These are phyloP conservation scores for Hartigia nigra DNA, from an alignment of 2,888 invertebrate species.

Conservation along the genomic window DNA sequence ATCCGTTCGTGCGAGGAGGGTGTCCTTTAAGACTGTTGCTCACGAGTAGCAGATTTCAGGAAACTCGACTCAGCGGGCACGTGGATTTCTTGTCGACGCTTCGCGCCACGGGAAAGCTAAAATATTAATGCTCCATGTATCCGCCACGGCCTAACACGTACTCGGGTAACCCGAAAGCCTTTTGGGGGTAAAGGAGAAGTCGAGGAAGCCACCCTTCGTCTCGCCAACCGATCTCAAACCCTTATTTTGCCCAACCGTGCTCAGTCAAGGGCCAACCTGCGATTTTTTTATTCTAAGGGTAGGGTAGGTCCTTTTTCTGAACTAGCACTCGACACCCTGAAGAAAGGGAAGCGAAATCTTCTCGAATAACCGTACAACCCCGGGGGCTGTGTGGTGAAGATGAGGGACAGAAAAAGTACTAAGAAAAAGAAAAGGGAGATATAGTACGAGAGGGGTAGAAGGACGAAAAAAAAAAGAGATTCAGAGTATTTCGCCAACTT, in stretches of 20 bases:
- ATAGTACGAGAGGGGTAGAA: constrained; percentile 13
- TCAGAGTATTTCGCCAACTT: constrained; percentile 56
- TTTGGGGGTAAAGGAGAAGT: background rate
- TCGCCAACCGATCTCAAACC: background rate
- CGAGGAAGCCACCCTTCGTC: background rate
- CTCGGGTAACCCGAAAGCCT: constrained; percentile 17
- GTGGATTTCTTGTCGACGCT: background rate
- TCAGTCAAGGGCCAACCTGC: background rate
- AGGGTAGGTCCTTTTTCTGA: background rate
- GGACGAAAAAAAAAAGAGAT: constrained; percentile 32
- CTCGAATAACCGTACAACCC: background rate
- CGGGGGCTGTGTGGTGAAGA: constrained; percentile 12
- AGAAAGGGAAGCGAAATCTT: background rate
- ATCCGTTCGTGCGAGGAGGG: constrained; percentile 17
- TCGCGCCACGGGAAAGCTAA: constrained; percentile 9
- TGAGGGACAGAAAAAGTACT: background rate
- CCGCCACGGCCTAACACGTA: constrained; percentile 20
- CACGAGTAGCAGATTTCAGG: background rate
- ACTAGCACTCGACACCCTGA: background rate
- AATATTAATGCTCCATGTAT: constrained; percentile 25
- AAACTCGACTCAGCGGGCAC: background rate
- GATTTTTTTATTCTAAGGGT: background rate
- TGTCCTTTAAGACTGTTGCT: background rate
- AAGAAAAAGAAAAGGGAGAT: constrained; percentile 1
- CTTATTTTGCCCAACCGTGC: background rate